Percentiles rank a stretch among this genome's conserved stretches.
These are phyloP conservation scores for Drepana arcuata DNA, from an alignment of 1,140 invertebrate species.

Conservation along the genomic window DNA sequence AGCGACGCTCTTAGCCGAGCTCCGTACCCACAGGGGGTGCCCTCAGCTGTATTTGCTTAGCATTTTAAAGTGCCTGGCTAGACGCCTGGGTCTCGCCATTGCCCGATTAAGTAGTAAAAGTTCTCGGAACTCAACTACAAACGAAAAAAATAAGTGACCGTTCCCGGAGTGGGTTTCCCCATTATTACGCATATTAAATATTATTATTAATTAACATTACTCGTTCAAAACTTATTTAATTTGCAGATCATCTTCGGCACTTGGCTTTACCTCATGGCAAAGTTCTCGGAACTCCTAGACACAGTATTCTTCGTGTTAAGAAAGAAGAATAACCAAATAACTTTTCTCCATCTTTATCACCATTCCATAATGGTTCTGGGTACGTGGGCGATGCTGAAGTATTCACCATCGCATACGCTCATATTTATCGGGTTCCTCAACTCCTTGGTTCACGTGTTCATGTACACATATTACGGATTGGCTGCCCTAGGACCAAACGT, in stretches of 20 bases:
- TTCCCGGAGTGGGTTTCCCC: too few species aligned
- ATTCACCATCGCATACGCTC: conserved; percentile 71
- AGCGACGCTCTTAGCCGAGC: too few species aligned
- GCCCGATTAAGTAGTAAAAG: too few species aligned
- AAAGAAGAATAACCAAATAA: conserved; percentile 93
- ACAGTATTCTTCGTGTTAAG: conserved; percentile 93
- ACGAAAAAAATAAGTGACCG: too few species aligned
- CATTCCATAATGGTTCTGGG: conserved; percentile 94
- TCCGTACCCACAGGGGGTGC: too few species aligned
- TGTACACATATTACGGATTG: conserved; percentile 94
- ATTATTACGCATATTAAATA: too few species aligned
- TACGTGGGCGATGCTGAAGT: conserved; percentile 86
- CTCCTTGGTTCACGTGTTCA: conserved; percentile 93
- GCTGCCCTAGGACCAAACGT: conserved; percentile 91
- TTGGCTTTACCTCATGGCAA: conserved; percentile 47
- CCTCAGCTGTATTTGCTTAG: too few species aligned
- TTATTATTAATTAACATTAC: too few species aligned
- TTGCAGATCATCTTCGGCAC: conserved; percentile 44
- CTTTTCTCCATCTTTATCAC: conserved; percentile 94
- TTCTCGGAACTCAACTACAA: too few species aligned
- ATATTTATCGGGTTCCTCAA: conserved; percentile 95
- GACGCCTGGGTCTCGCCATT: too few species aligned
- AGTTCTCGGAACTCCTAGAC: conserved; percentile 73
- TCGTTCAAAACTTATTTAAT: too few species aligned
- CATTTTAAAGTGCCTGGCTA: too few species aligned